A percentile compares a stretch with the other conserved stretches of the same genome.
Conservation (phyloP, 2,113 vertebrate genomes). For the Gavialis gangeticus region DNA sequence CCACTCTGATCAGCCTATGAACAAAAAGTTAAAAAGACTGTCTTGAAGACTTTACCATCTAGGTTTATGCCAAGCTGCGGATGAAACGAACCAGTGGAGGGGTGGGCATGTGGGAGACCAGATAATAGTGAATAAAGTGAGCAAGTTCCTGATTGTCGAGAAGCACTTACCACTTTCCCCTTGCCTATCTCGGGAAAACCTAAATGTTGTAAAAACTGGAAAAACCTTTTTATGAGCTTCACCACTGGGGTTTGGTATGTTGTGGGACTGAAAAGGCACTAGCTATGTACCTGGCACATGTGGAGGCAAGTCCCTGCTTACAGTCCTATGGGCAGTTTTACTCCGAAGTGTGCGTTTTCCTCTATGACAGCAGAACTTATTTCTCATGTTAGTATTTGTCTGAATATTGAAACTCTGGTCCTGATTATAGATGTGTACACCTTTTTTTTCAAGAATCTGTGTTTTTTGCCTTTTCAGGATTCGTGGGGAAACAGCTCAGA, state of each 20-base stretch:
- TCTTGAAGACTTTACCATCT: neutral
- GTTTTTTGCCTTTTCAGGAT: conserved; percentile 60
- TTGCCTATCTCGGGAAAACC: neutral
- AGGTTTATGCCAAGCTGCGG: neutral
- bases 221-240: neutral
- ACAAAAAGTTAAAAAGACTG: fast-evolving
- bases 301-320: neutral
- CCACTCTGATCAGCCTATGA: no score
- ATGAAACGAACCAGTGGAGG: neutral
- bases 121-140: neutral
- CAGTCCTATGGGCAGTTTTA: neutral
- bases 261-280: neutral
- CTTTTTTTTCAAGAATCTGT: neutral
- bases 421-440: neutral
- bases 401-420: neutral
- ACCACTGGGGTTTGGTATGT: neutral
- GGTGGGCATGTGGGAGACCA: neutral
- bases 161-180: neutral
- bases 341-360: neutral
- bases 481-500: neutral
- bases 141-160: neutral
- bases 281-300: neutral
- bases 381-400: neutral
- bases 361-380: fast-evolving
- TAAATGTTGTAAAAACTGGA: neutral